Evolutionary conservation across 23 tunicate species (phyloP), one percentile per base, ranked within the genome.

Genomic region (Ciona savignyi): DNA sequence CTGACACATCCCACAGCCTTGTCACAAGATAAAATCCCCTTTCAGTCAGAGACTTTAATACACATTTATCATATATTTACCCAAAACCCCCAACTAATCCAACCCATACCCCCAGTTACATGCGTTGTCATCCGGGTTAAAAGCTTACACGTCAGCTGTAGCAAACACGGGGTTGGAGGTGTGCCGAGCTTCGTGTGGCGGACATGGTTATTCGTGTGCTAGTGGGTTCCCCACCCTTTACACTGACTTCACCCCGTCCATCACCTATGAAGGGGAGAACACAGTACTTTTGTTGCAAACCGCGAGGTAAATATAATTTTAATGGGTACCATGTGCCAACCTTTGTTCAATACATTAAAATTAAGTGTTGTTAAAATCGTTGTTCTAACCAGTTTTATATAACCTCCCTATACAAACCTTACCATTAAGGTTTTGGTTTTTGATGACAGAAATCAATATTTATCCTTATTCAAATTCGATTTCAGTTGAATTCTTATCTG

Each of bases 221-320:
- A 80, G 86, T 30, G 97, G 97, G 11, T 80, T 90, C 3, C 97
- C 97, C 2, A 67, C 49, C 22, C 65, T 90, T 29, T 90, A 90
- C 56, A 30, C 77, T 20, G 27, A 68, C 32, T 34, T 32, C 63
- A 72, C 93, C 22, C 93, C 93, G 2, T 64, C 28, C 32, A 74
- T 81, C 60, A 86, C 93, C 68, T 86, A 80, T 65, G 93, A 86
- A 61, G 93, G 93, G 20, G 93, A 86, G 68, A 80, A 86, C 63
- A 86, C 93, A 27, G 86, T 86, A 6, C 77, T 86, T 11, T 23
- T 80, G 77, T 66, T 86, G 66, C 93, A 86, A 65, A 68, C 75
- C 31, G 93, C 93, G 22, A 86, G 93, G 93, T 86, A 9, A 31
- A 65, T 65, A 19, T 9, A n/a, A 15, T 51, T 51, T 51, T 51